Percentiles rank a stretch among this genome's conserved stretches.
These are phyloP conservation scores for Parotocinclus haroldoi DNA, from an alignment of 2,797 vertebrate genomes.

Conservation along the genomic window DNA sequence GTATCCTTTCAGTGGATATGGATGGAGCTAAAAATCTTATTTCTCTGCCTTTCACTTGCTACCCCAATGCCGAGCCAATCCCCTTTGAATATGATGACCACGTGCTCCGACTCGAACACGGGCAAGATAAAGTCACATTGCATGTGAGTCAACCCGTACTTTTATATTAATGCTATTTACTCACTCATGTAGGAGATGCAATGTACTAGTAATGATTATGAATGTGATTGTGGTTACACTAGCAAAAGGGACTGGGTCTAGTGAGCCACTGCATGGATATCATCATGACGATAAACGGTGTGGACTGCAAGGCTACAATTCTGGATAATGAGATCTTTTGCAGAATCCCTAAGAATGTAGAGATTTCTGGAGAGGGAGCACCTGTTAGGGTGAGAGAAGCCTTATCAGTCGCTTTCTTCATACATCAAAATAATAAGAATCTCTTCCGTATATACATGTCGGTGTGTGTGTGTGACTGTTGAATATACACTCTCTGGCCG, in stretches of 20 bases:
- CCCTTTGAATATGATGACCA: constrained; percentile 69
- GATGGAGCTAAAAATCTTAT: constrained; percentile 71
- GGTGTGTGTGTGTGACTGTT: too few relatives aligned
- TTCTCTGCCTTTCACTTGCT: constrained; percentile 75
- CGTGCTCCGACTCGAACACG: constrained; percentile 70
- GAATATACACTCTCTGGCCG: too few relatives aligned
- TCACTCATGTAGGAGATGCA: background rate
- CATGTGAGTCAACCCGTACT: constrained; percentile 68
- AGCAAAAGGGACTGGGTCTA: constrained; percentile 82
- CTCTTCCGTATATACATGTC: background rate
- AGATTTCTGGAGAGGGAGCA: constrained; percentile 68
- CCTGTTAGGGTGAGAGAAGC: constrained; percentile 73
- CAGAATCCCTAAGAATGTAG: constrained; percentile 77
- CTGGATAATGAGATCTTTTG: constrained; percentile 87
- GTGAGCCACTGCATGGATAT: constrained; percentile 84
- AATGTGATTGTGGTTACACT: constrained; percentile 3
- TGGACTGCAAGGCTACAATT: constrained; percentile 79
- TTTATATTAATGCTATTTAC: background rate
- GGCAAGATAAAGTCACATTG: constrained; percentile 75
- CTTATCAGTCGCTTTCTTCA: background rate
- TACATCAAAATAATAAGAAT: background rate
- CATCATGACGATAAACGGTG: constrained; percentile 79
- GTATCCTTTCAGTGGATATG: constrained; percentile 78
- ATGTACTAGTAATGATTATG: background rate
- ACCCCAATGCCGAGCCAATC: constrained; percentile 68